Conservation (phyloP, 1,140 invertebrate species). For the Drosophila mauritiana region DNA sequence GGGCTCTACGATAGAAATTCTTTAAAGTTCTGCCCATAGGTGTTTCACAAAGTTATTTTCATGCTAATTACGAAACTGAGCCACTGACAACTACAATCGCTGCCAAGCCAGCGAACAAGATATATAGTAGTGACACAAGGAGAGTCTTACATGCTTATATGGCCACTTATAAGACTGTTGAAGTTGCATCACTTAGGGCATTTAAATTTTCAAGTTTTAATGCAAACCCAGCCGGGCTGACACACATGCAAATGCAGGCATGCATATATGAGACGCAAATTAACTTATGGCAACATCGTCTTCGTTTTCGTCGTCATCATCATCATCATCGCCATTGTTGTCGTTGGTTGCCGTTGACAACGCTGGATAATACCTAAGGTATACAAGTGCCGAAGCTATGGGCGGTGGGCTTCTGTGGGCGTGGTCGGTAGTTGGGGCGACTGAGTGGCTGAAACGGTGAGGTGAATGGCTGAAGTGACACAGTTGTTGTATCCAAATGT, state of each 20-base stretch:
- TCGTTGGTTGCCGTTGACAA: slow-evolving; percentile 65
- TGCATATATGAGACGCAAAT: slow-evolving; percentile 73
- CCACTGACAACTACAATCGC: slow-evolving; percentile 29
- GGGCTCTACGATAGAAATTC: slow-evolving; percentile 37
- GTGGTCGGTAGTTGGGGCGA: not conserved
- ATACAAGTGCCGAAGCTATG: slow-evolving; percentile 32
- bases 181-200: slow-evolving; percentile 72
- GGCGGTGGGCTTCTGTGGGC: slow-evolving; percentile 13
- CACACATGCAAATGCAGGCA: slow-evolving; percentile 65
- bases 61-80: slow-evolving; percentile 65
- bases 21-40: slow-evolving; percentile 47
- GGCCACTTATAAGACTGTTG: slow-evolving; percentile 46
- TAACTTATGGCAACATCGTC: slow-evolving; percentile 76
- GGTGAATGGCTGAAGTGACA: slow-evolving; percentile 47
- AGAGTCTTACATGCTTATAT: slow-evolving; percentile 17
- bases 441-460: not conserved
- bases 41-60: slow-evolving; percentile 56
- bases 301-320: slow-evolving; percentile 36
- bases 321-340: slow-evolving; percentile 54
- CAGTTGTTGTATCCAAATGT: slow-evolving; percentile 68
- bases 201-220: slow-evolving; percentile 82
- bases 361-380: slow-evolving; percentile 70
- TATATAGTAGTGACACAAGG: slow-evolving; percentile 22
- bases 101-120: slow-evolving; percentile 1
- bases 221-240: slow-evolving; percentile 55